Conservation (phyloP, 2,888 invertebrate genomes). For the Oligia fasciuncula region DNA sequence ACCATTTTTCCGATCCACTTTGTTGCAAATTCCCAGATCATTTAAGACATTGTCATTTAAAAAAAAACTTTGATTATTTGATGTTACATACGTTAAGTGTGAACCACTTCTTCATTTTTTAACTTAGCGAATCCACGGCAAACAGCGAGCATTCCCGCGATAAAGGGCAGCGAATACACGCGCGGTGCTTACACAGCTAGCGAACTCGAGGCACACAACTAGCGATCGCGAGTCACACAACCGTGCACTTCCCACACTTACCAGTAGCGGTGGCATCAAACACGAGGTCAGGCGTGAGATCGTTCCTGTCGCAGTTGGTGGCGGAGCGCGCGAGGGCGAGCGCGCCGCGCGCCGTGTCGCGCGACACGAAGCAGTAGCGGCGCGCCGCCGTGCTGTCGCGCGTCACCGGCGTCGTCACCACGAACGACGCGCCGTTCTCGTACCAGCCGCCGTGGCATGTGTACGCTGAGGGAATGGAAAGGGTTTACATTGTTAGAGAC, state of each 20-base stretch:
- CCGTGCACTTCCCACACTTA: slow-evolving; percentile 70
- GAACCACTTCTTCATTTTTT: background rate
- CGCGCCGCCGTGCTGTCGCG: slow-evolving; percentile 92
- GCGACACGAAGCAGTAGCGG: slow-evolving; percentile 94
- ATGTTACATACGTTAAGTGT: background rate
- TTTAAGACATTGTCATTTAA: background rate
- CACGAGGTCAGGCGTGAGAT: slow-evolving; percentile 87
- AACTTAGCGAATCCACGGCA: background rate
- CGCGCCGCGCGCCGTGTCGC: slow-evolving; percentile 91
- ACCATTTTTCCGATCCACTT: background rate
- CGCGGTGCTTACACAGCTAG: background rate
- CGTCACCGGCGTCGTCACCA: slow-evolving; percentile 94
- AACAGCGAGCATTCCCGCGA: background rate
- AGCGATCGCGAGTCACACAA: background rate
- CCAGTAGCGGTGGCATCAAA: slow-evolving; percentile 93
- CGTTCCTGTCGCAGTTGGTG: slow-evolving; percentile 91
- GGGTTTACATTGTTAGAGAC: background rate
- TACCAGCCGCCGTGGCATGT: slow-evolving; percentile 97
- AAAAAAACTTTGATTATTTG: background rate
- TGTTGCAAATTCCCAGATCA: background rate
- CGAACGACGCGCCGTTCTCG: slow-evolving; percentile 95
- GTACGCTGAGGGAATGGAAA: slow-evolving; percentile 91
- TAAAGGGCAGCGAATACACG: background rate
- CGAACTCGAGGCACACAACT: background rate
- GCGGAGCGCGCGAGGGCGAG: slow-evolving; percentile 90